Conservation (phyloP, 2,113 vertebrate species). For the Otolemur garnettii region DNA sequence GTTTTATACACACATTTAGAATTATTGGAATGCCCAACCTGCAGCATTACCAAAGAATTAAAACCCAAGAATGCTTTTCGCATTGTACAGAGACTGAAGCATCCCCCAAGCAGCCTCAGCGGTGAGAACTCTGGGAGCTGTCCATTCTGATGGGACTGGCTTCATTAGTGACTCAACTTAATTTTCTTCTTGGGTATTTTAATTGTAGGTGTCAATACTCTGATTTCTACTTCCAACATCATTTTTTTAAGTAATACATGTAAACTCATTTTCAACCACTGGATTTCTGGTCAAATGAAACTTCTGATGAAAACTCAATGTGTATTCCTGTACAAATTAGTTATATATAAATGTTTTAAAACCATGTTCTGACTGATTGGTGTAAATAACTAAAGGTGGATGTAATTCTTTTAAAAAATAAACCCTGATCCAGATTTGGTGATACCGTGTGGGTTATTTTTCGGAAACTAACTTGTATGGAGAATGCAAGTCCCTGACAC, state of each 20-base stretch:
- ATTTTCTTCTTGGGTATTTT: conserved; percentile 24
- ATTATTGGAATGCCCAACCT: neutral
- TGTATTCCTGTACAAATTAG: neutral
- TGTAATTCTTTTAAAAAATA: neutral
- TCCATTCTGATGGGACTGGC: neutral
- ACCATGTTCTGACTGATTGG: neutral
- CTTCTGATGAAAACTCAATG: neutral
- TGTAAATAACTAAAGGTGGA: neutral
- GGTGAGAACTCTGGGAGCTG: neutral
- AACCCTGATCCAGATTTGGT: neutral
- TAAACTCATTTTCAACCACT: neutral
- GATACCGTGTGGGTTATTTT: neutral
- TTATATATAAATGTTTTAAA: neutral
- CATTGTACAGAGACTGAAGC: neutral
- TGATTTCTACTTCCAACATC: neutral
- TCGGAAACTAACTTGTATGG: rapidly evolving
- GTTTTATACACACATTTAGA: neutral
- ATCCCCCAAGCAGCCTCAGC: neutral
- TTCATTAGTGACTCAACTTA: neutral
- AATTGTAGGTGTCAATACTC: neutral
- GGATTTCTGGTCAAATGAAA: neutral
- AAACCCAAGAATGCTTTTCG: neutral
- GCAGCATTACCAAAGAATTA: neutral
- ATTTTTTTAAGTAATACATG: neutral
- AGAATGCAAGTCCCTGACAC: rapidly evolving